Conservation (phyloP, 2,888 invertebrate species). For the Polydrusus cervinus region DNA sequence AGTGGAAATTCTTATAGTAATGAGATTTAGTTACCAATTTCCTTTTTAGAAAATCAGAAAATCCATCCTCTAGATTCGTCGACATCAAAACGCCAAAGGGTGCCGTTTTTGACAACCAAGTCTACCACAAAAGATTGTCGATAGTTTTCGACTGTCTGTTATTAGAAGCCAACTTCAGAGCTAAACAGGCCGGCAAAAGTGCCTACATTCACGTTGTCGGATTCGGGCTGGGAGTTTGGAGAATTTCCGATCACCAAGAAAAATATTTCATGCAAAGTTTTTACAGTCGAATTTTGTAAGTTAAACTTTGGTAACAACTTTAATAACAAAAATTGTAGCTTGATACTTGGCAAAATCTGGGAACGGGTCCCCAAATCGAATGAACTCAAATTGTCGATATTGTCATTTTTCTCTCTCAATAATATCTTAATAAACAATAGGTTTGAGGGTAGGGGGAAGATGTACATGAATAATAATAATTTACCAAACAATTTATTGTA, state of each 20-base stretch:
- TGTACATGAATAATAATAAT: too few species aligned
- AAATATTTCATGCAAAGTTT: constrained; percentile 79
- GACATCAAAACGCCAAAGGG: constrained; percentile 26
- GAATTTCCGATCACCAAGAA: constrained; percentile 76
- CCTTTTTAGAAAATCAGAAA: constrained; percentile 13
- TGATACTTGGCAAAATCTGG: too few species aligned
- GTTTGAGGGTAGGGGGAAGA: too few species aligned
- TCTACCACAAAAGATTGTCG: constrained; percentile 73
- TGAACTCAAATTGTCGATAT: too few species aligned
- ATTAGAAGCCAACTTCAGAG: constrained; percentile 77
- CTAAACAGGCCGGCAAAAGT: constrained; percentile 71
- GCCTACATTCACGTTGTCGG: constrained; percentile 81
- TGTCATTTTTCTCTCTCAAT: too few species aligned
- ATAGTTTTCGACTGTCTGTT: constrained; percentile 77
- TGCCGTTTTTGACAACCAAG: constrained; percentile 62
- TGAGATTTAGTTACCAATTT: too few species aligned
- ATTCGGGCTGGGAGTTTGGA: constrained; percentile 82
- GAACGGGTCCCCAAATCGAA: too few species aligned
- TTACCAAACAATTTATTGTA: too few species aligned
- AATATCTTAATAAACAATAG: too few species aligned
- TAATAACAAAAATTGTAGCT: too few species aligned
- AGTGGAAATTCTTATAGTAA: too few species aligned
- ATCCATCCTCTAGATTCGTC: not conserved
- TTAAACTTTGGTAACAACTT: too few species aligned
- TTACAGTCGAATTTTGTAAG: constrained; percentile 74